Evolutionary conservation across 2,888 invertebrate species (phyloP), one percentile per base, ranked within the genome.

Genomic region (Odontocerum albicorne): DNA sequence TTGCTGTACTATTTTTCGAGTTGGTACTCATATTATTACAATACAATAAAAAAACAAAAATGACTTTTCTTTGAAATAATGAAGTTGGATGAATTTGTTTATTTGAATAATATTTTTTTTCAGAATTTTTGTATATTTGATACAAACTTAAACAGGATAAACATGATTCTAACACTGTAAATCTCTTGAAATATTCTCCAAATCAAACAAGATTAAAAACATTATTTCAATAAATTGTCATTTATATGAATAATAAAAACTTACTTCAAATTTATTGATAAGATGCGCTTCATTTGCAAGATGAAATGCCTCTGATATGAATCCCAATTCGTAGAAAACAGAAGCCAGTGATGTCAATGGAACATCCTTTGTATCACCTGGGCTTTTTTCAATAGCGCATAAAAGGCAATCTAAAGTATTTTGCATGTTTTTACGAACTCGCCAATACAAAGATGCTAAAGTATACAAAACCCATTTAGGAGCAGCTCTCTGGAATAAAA

Each of bases 361-460:
- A 1, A 88, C 76, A 66, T 90, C 89, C 8, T 75, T 76, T 62
- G 82, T 80, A 59, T 81, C 78, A 2, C 72, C 68, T 0, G 83
- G 83, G 4, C 80, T 81, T n/a, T 72, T 70, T 59, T 75, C 73
- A 20, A 83, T 74, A 1, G 88, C 85, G 6, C 82, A 71, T 35
- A 86, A 77, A 4, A 88, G 75, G 67, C 91, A 92, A 63, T 85
- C 84, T 4, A 88, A 69, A 0, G 87, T 86, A 65, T 87, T 85
- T 40, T 76, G 75, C 22, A 81, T 79, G 65, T 88, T 86, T 4
- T 85, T 84, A 2, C 85, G 78, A 1, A 87, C 82, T 6, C 90
- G 79, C 90, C 90, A 92, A 69, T 90, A 90, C 13, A 90, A 70
- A 0, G 87, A 88, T 0, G 90, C 86, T 33, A 91, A 67, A 8